Conservation (phyloP, 2,113 vertebrate species). For the Euleptes europaea region DNA sequence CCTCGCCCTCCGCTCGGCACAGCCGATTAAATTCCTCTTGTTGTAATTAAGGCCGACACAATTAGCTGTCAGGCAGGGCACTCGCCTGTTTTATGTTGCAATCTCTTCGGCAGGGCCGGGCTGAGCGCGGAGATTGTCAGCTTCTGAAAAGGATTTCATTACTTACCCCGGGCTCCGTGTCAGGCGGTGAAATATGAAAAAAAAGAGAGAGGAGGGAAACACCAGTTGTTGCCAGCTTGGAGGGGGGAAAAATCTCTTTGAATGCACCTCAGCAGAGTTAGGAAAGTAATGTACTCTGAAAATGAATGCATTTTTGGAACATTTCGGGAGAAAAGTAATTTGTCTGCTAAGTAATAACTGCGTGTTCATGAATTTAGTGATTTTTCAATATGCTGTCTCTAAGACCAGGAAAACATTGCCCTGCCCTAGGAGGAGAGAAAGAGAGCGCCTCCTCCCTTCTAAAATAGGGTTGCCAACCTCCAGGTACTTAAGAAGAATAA, state of each 20-base stretch:
- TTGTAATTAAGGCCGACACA: slow-evolving; percentile 78
- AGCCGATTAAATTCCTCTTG: slow-evolving; percentile 76
- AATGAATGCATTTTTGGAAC: slow-evolving; percentile 72
- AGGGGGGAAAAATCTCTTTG: slow-evolving; percentile 58
- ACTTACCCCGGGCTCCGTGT: slow-evolving; percentile 69
- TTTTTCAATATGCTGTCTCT: slow-evolving; percentile 42
- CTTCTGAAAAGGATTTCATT: slow-evolving; percentile 73
- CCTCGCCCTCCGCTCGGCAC: slow-evolving; percentile 53
- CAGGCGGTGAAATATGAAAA: slow-evolving; percentile 66
- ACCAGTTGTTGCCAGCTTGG: slow-evolving; percentile 59
- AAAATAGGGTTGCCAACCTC: too few species aligned
- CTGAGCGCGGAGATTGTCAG: slow-evolving; percentile 73
- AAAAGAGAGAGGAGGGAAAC: not conserved
- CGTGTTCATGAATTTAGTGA: slow-evolving; percentile 60
- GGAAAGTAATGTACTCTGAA: slow-evolving; percentile 72
- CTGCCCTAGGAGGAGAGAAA: slow-evolving; percentile 42
- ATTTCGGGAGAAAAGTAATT: slow-evolving; percentile 69
- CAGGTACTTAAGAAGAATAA: too few species aligned
- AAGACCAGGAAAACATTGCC: slow-evolving; percentile 53
- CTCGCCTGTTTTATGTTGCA: slow-evolving; percentile 77
- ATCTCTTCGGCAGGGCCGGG: slow-evolving; percentile 67
- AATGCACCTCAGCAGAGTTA: slow-evolving; percentile 68
- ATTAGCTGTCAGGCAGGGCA: slow-evolving; percentile 76
- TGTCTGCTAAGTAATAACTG: slow-evolving; percentile 71
- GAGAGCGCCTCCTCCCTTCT: slow-evolving; percentile 1